These are phyloP conservation scores for Tricholaema leucomelas DNA, from an alignment of 2,113 vertebrate genomes.

Conservation along the genomic window DNA sequence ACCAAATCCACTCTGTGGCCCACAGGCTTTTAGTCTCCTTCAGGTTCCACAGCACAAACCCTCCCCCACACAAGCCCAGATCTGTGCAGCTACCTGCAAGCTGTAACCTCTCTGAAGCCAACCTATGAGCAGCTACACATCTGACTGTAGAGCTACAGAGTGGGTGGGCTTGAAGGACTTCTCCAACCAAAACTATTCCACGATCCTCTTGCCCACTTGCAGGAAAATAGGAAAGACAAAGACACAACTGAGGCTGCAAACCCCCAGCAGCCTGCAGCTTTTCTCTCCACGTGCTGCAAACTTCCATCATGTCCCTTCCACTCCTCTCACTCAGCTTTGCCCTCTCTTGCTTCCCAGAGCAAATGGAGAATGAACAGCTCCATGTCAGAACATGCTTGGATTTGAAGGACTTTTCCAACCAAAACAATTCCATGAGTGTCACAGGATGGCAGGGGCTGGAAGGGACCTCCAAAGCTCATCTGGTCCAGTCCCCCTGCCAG, in stretches of 20 bases:
- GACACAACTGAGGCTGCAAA: accelerated
- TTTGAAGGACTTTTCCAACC: too few relatives aligned
- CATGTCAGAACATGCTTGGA: not conserved
- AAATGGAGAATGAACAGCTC: not conserved
- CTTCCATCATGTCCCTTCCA: not conserved
- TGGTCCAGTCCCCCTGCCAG: too few relatives aligned
- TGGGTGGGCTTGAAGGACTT: too few relatives aligned
- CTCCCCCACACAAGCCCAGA: not conserved
- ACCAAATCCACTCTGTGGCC: too few relatives aligned
- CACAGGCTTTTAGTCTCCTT: not conserved
- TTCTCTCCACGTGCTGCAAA: not conserved
- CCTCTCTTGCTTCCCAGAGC: not conserved
- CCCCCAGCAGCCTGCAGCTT: not conserved
- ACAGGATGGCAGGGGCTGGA: too few relatives aligned
- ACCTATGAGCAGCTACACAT: too few relatives aligned
- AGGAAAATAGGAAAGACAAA: too few relatives aligned
- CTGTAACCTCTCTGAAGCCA: not conserved
- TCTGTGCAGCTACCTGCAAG: not conserved
- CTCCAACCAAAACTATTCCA: too few relatives aligned
- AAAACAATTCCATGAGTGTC: too few relatives aligned
- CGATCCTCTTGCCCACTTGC: too few relatives aligned
- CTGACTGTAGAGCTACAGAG: too few relatives aligned
- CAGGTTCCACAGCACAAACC: not conserved
- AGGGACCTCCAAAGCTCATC: too few relatives aligned
- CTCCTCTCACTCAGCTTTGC: not conserved